Percentiles rank a stretch among this genome's conserved stretches.
These are phyloP conservation scores for Ctenoplectra terminalis DNA, from an alignment of 1,140 invertebrate species.

Conservation along the genomic window DNA sequence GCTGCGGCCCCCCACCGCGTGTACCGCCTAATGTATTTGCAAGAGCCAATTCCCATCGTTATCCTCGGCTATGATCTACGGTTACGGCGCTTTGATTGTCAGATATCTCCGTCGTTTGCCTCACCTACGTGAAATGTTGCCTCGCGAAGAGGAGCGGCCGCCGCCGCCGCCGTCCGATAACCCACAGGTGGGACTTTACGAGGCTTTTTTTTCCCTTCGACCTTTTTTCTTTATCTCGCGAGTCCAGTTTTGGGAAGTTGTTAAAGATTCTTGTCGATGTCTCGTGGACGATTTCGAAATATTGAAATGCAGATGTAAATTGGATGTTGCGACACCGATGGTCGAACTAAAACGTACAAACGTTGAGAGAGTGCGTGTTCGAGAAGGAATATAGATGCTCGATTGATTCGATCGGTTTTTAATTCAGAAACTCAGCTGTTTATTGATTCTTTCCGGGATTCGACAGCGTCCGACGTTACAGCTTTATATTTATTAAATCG, in stretches of 20 bases:
- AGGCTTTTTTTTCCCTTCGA: conserved; percentile 1
- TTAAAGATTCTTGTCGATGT: neutral
- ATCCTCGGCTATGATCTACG: conserved; percentile 79
- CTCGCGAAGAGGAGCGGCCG: conserved; percentile 3
- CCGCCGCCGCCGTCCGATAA: conserved; percentile 9
- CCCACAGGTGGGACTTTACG: conserved; percentile 51
- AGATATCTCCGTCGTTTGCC: conserved; percentile 75
- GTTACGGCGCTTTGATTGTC: conserved; percentile 81
- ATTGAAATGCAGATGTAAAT: neutral
- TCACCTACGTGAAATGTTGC: conserved; percentile 45
- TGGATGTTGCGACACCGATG: neutral
- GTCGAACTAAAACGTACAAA: neutral
- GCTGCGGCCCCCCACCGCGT: conserved; percentile 58
- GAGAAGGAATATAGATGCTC: neutral
- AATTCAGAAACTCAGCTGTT: neutral
- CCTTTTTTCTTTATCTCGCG: neutral
- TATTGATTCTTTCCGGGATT: neutral
- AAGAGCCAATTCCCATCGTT: conserved; percentile 81
- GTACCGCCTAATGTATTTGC: conserved; percentile 81
- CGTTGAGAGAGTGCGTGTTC: no score
- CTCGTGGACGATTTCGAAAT: no score
- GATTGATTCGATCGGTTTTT: neutral
- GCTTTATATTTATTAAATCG: conserved; percentile 5
- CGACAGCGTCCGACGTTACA: neutral
- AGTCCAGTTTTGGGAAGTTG: neutral